Evolutionary conservation across 2,888 invertebrate species (phyloP).

Genomic region (Yponomeuta evonymella): DNA sequence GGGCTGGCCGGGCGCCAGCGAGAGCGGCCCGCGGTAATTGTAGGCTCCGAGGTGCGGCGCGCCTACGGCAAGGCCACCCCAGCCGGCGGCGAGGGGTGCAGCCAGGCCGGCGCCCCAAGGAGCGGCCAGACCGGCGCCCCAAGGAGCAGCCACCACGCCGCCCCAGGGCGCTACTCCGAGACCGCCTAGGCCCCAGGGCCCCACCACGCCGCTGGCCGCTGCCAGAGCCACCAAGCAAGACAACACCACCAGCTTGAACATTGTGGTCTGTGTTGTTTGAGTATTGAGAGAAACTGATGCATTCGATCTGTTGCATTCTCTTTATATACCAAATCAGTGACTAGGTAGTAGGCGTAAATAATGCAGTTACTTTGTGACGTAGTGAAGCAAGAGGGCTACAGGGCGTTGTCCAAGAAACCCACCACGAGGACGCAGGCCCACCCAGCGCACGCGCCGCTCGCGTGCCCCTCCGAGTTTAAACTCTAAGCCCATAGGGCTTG

Average conservation of each 20-base stretch:
- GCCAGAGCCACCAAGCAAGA: conserved; percentile 76
- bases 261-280: conserved; percentile 72
- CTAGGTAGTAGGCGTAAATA: conserved; percentile 45
- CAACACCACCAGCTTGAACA: conserved; percentile 79
- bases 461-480: conserved; percentile 29
- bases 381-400: conserved; percentile 28
- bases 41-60: conserved; percentile 44
- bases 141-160: conserved; percentile 23
- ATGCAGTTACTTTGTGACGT: conserved; percentile 64
- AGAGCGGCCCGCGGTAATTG: conserved; percentile 65
- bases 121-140: conserved; percentile 24
- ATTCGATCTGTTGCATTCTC: conserved; percentile 36
- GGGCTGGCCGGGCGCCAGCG: conserved; percentile 62
- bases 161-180: conserved; percentile 19
- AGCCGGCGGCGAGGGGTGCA: conserved; percentile 35
- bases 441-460: conserved; percentile 13
- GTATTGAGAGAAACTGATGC: conserved; percentile 54
- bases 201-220: conserved; percentile 60
- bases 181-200: conserved; percentile 30
- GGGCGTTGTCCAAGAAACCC: conserved; percentile 58
- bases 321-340: conserved; percentile 53
- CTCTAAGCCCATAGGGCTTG: conserved; percentile 36
- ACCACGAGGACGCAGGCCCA: conserved; percentile 26
- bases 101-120: conserved; percentile 40
- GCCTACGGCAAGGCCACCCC: conserved; percentile 30